Percentiles rank a stretch among this genome's conserved stretches.
Evolutionary conservation across 2,888 invertebrate genomes (phyloP).

Genomic region (Drosophila antonietae): DNA sequence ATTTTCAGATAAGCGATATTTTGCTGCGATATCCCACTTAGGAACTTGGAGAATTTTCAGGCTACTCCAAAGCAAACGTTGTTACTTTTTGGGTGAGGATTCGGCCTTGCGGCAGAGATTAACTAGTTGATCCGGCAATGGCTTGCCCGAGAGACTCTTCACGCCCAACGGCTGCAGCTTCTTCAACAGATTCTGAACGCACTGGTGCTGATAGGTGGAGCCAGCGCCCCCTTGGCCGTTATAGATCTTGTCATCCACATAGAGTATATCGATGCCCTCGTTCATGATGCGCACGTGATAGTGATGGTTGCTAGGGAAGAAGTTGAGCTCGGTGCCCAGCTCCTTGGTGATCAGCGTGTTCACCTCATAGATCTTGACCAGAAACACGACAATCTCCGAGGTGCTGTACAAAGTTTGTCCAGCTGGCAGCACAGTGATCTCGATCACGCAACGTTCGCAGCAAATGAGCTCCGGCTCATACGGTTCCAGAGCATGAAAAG

Average conservation of each 20-base stretch:
- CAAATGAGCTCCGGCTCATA: constrained; percentile 65
- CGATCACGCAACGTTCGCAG: constrained; percentile 49
- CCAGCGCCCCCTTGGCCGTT: neutral
- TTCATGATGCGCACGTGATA: constrained; percentile 56
- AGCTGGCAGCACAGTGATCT: constrained; percentile 59
- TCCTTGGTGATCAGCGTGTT: constrained; percentile 62
- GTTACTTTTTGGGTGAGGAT: constrained; percentile 4
- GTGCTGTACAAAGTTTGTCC: constrained; percentile 45
- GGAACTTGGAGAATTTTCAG: neutral
- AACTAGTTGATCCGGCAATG: constrained; percentile 41
- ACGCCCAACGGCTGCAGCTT: constrained; percentile 49
- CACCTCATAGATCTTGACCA: constrained; percentile 45
- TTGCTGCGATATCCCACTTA: neutral
- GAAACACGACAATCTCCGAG: constrained; percentile 51
- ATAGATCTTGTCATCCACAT: constrained; percentile 57
- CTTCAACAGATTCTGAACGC: constrained; percentile 43
- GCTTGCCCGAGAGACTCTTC: constrained; percentile 47
- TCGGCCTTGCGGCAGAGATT: constrained; percentile 43
- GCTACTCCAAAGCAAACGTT: neutral
- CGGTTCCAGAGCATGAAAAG: constrained; percentile 57
- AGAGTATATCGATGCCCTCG: constrained; percentile 63
- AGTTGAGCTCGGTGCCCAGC: constrained; percentile 56
- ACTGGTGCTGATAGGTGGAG: constrained; percentile 42
- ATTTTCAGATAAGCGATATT: neutral
- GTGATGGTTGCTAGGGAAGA: constrained; percentile 61